phyloP scores from a whole-genome alignment of 2,888 invertebrate genomes.

The Spatulosminthurus flaviceps region DNA sequence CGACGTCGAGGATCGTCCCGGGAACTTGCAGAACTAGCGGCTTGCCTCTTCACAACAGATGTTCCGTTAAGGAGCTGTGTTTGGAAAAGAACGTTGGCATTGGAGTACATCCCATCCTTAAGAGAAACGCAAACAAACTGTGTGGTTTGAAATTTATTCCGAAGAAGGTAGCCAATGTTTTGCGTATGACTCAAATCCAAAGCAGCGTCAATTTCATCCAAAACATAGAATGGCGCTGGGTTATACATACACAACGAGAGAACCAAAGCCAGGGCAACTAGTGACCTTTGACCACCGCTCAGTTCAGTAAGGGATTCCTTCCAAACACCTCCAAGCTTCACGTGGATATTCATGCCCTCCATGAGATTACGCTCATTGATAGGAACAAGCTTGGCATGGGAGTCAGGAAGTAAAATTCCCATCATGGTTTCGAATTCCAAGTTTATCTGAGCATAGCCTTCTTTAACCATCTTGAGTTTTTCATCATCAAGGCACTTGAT shows the following conservation, averaged over 20 bases:
- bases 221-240: constrained; percentile 97
- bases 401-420: constrained; percentile 87
- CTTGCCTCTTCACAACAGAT: constrained; percentile 79
- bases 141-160: constrained; percentile 86
- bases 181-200: constrained; percentile 97
- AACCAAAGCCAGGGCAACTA: constrained; percentile 95
- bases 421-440: constrained; percentile 96
- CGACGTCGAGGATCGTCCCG: background rate
- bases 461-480: constrained; percentile 72
- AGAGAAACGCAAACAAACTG: constrained; percentile 97
- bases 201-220: constrained; percentile 99
- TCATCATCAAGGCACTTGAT: constrained; percentile 90
- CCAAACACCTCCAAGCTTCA: constrained; percentile 93
- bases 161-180: constrained; percentile 96
- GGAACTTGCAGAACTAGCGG: constrained; percentile 4
- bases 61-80: constrained; percentile 95
- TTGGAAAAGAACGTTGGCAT: constrained; percentile 96
- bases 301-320: constrained; percentile 95
- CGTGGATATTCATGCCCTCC: constrained; percentile 88
- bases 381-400: constrained; percentile 85
- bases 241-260: constrained; percentile 96
- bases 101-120: constrained; percentile 97
- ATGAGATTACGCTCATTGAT: constrained; percentile 70
- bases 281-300: constrained; percentile 95
- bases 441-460: constrained; percentile 75